phyloP scores from a whole-genome alignment of 2,113 vertebrate genomes.

The Proteles cristata region DNA sequence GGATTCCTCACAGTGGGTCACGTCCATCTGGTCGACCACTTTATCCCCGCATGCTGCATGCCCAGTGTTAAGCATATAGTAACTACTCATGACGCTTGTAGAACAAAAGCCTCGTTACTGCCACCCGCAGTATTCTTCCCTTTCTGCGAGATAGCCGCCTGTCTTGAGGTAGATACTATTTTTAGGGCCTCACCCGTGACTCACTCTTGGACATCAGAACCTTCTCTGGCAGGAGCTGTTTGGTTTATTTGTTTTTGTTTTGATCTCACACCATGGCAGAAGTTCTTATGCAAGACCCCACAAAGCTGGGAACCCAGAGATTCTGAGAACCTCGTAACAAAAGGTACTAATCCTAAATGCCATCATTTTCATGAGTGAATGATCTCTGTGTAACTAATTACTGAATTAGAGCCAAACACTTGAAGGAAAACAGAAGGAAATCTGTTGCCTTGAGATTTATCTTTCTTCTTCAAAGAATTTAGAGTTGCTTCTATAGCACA shows the following conservation, averaged over 20 bases:
- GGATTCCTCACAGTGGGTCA: neutral
- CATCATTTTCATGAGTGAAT: neutral
- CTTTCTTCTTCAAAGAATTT: conserved; percentile 62
- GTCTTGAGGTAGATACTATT: neutral
- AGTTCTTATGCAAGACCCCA: neutral
- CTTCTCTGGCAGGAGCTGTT: neutral
- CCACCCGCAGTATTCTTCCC: neutral
- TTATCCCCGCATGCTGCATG: fast-evolving
- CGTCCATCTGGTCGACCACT: neutral
- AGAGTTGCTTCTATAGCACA: neutral
- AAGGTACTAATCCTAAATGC: neutral
- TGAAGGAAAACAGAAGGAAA: conserved; percentile 58
- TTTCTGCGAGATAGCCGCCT: neutral
- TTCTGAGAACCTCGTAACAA: neutral
- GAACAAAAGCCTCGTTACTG: neutral
- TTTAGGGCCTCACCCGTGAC: neutral
- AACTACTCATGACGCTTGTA: neutral
- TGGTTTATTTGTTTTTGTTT: neutral
- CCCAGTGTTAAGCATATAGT: neutral
- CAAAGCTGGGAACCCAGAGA: neutral
- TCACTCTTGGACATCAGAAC: neutral
- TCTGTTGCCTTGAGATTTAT: conserved; percentile 60
- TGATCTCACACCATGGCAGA: neutral
- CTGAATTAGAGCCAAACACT: conserved; percentile 44
- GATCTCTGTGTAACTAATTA: conserved; percentile 14